Conservation (phyloP, 2,113 vertebrate genomes). For the Pseudorhombus dupliciocellatus region DNA sequence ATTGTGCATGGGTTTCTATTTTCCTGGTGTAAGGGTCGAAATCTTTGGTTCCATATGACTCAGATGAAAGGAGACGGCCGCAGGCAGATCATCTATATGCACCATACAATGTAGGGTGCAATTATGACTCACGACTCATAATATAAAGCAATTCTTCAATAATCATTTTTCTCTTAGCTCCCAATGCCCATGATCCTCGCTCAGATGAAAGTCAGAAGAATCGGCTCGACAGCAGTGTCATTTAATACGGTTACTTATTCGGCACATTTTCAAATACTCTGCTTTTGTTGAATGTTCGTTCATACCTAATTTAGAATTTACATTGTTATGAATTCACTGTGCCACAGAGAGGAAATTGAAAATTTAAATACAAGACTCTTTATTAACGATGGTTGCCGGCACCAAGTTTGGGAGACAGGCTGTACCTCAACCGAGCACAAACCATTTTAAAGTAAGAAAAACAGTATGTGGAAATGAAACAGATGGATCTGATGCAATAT, state of each 20-base stretch:
- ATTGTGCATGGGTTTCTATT: conserved; percentile 13
- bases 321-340: neutral
- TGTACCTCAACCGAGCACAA: conserved; percentile 5
- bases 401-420: conserved; percentile 4
- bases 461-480: conserved; percentile 26
- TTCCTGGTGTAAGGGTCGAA: neutral
- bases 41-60: conserved; percentile 26
- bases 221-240: neutral
- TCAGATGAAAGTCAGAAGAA: neutral
- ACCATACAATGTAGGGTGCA: conserved; percentile 14
- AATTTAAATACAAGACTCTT: conserved; percentile 1
- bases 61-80: conserved; percentile 5
- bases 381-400: conserved; percentile 15
- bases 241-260: neutral
- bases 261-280: neutral
- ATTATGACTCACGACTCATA: neutral
- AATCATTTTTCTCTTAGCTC: conserved; percentile 9
- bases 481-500: conserved; percentile 33
- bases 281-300: neutral
- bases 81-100: conserved; percentile 13
- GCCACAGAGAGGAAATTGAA: conserved; percentile 18
- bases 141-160: neutral
- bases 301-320: conserved; percentile 5
- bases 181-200: neutral
- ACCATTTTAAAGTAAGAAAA: conserved; percentile 15